phyloP scores from a whole-genome alignment of 2,888 invertebrate species.

The Lasius platythorax region DNA sequence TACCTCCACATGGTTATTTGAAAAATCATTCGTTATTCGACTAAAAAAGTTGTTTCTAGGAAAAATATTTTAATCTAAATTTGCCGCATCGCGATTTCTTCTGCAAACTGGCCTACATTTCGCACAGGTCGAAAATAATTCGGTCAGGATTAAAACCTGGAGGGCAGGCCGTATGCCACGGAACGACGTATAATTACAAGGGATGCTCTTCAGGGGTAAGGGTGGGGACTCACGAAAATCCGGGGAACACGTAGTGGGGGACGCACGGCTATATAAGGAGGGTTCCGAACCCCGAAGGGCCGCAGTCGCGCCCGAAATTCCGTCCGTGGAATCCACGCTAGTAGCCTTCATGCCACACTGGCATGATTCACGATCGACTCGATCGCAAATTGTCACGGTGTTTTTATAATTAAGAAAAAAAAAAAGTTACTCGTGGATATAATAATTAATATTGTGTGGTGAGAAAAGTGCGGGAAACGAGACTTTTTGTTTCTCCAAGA shows the following conservation, averaged over 20 bases:
- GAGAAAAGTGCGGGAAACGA: conserved; percentile 11
- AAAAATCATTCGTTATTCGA: not conserved
- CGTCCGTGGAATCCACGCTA: conserved; percentile 50
- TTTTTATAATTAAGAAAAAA: not conserved
- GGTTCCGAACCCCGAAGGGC: conserved; percentile 80
- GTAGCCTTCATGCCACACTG: not conserved
- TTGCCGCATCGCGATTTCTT: conserved; percentile 20
- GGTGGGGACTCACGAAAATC: conserved; percentile 69
- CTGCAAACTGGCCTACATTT: conserved; percentile 67
- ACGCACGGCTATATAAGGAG: conserved; percentile 83
- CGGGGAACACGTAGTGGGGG: conserved; percentile 72
- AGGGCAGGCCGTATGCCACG: conserved; percentile 81
- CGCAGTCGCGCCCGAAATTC: conserved; percentile 82
- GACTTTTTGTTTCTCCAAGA: not conserved
- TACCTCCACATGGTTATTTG: not conserved
- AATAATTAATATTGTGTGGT: conserved; percentile 4
- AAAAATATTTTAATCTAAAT: not conserved
- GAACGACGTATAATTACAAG: conserved; percentile 83
- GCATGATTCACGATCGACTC: conserved; percentile 31
- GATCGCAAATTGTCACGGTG: not conserved
- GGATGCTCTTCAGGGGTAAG: conserved; percentile 80
- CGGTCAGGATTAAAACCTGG: conserved; percentile 79
- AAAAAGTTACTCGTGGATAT: not conserved
- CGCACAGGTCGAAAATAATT: conserved; percentile 76
- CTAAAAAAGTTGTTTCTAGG: not conserved